These are phyloP conservation scores for Drosophila virilis DNA, from an alignment of 1,140 invertebrate species.

Conservation along the genomic window DNA sequence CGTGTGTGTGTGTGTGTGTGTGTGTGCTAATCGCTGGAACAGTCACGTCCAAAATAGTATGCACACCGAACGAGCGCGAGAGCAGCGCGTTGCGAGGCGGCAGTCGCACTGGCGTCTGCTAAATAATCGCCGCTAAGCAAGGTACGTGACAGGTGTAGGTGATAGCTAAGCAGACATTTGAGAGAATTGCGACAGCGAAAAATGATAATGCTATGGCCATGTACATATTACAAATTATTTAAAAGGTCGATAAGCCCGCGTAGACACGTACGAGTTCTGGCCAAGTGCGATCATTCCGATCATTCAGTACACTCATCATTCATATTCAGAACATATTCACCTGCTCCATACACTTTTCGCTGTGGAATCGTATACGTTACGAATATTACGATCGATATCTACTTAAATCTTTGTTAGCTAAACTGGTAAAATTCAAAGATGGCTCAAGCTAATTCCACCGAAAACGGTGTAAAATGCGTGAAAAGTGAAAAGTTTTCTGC, in stretches of 20 bases:
- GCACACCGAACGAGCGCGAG: neutral
- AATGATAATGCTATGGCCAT: conserved; percentile 36
- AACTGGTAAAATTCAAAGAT: no score
- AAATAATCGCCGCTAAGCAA: conserved; percentile 4
- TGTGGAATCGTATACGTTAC: no score
- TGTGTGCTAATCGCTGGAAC: neutral
- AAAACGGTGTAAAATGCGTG: no score
- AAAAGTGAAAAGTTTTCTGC: no score
- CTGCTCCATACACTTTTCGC: no score
- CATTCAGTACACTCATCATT: conserved; percentile 2
- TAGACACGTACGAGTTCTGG: conserved; percentile 36
- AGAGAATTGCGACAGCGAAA: conserved; percentile 3
- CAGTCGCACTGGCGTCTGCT: neutral
- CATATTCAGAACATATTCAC: neutral
- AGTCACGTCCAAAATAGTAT: neutral
- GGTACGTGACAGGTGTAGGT: conserved; percentile 37
- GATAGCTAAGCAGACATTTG: conserved; percentile 15
- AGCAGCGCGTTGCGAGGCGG: neutral
- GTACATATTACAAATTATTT: conserved; percentile 43
- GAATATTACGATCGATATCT: neutral
- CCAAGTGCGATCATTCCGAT: conserved; percentile 4
- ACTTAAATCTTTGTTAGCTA: no score
- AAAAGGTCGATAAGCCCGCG: conserved; percentile 32
- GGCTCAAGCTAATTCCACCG: no score
- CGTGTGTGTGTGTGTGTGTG: neutral